phyloP scores from a whole-genome alignment of 2,113 vertebrate species.

The Danionella cerebrum region DNA sequence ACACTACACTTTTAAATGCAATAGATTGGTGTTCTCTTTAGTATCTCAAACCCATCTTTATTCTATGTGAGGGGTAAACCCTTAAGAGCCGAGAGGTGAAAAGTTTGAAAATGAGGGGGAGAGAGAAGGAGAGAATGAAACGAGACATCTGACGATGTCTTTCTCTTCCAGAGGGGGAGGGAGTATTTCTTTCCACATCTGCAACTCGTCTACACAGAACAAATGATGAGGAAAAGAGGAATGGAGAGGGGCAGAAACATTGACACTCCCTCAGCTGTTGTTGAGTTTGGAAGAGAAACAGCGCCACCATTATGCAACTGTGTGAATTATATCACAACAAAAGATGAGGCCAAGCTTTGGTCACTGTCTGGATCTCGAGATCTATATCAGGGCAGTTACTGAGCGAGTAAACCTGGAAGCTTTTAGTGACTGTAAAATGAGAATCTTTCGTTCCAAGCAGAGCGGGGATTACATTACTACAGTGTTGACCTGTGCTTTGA shows the following conservation, averaged over 20 bases:
- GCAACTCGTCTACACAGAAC: conserved; percentile 41
- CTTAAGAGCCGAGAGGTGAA: background rate
- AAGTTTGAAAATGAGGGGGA: no score
- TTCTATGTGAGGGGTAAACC: no score
- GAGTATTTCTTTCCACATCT: conserved; percentile 16
- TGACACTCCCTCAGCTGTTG: background rate
- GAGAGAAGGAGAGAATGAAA: background rate
- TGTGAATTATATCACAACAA: background rate
- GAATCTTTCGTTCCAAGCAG: no score
- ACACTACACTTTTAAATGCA: no score
- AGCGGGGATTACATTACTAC: no score
- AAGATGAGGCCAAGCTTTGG: background rate
- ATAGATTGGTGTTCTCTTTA: no score
- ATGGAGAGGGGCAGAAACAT: background rate
- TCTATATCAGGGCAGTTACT: background rate
- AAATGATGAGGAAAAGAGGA: conserved; percentile 1
- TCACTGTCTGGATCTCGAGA: background rate
- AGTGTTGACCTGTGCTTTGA: no score
- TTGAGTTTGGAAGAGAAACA: conserved; percentile 35
- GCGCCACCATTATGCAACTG: conserved; percentile 34
- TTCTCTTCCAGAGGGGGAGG: conserved; percentile 26
- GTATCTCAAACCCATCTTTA: no score
- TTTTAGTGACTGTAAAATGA: background rate
- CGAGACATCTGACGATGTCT: conserved; percentile 5
- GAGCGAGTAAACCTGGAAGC: background rate